Percentiles rank a stretch among this genome's conserved stretches.
phyloP scores from a whole-genome alignment of 2,113 vertebrate species.

The Sterna hirundo region DNA sequence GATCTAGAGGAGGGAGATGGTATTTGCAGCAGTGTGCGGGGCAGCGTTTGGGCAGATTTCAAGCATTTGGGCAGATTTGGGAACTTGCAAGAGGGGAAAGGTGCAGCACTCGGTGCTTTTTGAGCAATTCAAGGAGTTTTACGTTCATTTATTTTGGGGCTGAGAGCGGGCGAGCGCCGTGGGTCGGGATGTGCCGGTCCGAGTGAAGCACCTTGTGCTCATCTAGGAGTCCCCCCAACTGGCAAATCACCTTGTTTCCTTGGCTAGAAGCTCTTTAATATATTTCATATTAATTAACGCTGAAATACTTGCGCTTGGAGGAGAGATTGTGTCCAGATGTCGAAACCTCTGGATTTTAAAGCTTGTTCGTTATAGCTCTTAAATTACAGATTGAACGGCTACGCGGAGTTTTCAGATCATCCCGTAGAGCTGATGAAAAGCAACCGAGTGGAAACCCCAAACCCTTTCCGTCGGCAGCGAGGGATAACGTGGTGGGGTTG shows the following conservation, averaged over 20 bases:
- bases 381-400: neutral
- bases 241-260: neutral
- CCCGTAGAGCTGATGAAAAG: neutral
- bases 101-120: neutral
- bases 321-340: neutral
- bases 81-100: neutral
- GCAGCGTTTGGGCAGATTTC: accelerated
- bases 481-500: neutral
- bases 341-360: neutral
- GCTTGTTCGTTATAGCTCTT: neutral
- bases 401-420: neutral
- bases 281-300: neutral
- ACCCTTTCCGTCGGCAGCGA: neutral
- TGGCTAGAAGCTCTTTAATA: neutral
- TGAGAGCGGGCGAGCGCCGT: neutral
- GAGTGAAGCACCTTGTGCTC: neutral
- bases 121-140: neutral
- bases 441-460: neutral
- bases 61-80: no score
- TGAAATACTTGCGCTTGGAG: neutral
- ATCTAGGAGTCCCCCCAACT: neutral
- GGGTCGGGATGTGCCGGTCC: neutral
- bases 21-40: neutral
- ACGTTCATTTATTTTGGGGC: neutral
- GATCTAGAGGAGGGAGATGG: neutral